Base-by-base conservation (phyloP, 35 echinoderm and acorn worm species). In the Holothuria glaberrima region DNA sequence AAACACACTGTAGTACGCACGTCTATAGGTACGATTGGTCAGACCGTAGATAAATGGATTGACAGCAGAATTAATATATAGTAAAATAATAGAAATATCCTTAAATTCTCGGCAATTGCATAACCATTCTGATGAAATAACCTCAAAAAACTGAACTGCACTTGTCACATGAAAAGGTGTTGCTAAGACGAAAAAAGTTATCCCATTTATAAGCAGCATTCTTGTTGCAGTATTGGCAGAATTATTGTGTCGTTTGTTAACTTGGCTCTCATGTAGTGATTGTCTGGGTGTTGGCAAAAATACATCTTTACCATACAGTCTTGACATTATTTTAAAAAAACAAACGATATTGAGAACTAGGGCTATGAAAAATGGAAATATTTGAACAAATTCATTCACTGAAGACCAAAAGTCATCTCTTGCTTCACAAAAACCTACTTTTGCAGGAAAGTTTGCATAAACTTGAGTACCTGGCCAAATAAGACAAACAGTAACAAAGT, bases 191-290 rank as follows among this genome's bases (percentile, higher is more conserved):
- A 94, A 94, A 74, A 94, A 94, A 19, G 90, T 18, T n/a, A 86
- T 75, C 3, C 92, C 92, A 21, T 88, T 94, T 26, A 78, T 70
- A 31, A 94, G 30, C 9, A 94, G 71, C 92, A 94, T 94, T 67
- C 66, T 74, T 25, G 92, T 91, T 5, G 90, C 88, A 22, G 84
- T 45, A 57, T 94, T 94, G 4, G 69, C 69, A 2, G 69, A 72
- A 80, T 48, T 22, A 36, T 28, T 41, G 33, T 68, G 57, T 30
- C 60, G 56, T 28, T 9, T 57, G 21, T 86, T 32, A 69, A 54
- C 16, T 20, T 18, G 26, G 29, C 28, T 16, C 16, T 59, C 20
- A 20, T 60, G 93, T 27, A 78, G 21, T 33, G 35, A 12, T 44
- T 22, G 34, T 28, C 14, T 20, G 22, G 69, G 35, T 18, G 69